These are phyloP conservation scores for Lutraria rhynchaena DNA, from an alignment of 1,140 invertebrate species.

Conservation along the genomic window DNA sequence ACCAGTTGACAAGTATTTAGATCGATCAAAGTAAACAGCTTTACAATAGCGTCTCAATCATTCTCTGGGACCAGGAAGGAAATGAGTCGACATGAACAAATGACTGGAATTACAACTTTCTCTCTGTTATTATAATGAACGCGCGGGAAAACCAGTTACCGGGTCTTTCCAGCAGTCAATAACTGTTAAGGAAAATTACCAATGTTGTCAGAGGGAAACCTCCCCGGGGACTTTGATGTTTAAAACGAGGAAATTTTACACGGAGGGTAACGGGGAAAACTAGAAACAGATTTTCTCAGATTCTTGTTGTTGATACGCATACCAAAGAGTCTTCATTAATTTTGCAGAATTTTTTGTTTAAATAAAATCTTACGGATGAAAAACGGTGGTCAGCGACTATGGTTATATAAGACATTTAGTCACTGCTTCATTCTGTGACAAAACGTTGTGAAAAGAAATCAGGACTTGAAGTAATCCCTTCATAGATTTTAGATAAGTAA, in stretches of 20 bases:
- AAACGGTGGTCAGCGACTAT: too few species aligned
- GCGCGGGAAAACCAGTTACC: constrained; percentile 42
- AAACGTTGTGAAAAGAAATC: too few species aligned
- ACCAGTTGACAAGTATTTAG: constrained; percentile 12
- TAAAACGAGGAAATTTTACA: constrained; percentile 5
- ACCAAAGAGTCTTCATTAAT: too few species aligned
- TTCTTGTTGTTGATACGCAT: too few species aligned
- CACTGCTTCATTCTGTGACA: too few species aligned
- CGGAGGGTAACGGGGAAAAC: constrained; percentile 6
- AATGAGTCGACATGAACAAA: constrained; percentile 57
- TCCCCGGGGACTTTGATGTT: constrained; percentile 29
- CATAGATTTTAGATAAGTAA: too few species aligned
- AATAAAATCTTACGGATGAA: too few species aligned
- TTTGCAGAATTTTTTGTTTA: too few species aligned
- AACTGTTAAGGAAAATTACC: constrained; percentile 55
- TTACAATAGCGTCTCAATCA: constrained; percentile 50
- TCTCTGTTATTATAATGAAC: constrained; percentile 38
- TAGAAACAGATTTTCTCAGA: too few species aligned
- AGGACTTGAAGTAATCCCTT: too few species aligned
- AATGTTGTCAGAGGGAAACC: constrained; percentile 32
- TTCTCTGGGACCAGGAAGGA: constrained; percentile 49
- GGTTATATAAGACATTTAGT: too few species aligned
- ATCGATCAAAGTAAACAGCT: constrained; percentile 39
- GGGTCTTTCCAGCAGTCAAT: constrained; percentile 44
- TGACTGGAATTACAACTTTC: constrained; percentile 58